These are phyloP conservation scores for Lepisosteus osseus DNA, from an alignment of 2,113 vertebrate genomes.

Conservation along the genomic window DNA sequence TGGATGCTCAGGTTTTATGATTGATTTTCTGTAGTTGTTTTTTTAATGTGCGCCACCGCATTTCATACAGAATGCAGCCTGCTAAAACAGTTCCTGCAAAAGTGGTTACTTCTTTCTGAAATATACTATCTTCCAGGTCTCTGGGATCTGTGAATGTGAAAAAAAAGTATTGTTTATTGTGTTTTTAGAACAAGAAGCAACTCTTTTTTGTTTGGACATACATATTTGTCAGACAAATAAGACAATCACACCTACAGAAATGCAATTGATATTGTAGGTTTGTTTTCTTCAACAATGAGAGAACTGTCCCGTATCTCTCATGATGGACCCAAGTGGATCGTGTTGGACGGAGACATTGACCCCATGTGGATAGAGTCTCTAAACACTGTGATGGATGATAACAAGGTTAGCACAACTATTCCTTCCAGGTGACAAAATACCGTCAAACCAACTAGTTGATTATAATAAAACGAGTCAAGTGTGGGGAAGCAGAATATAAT, in stretches of 20 bases:
- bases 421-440: not conserved
- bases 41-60: not conserved
- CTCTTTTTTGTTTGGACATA: not conserved
- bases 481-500: no score
- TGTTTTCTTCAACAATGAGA: slow-evolving; percentile 70
- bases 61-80: not conserved
- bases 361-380: slow-evolving; percentile 73
- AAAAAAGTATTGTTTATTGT: slow-evolving; percentile 7
- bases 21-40: not conserved
- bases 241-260: not conserved
- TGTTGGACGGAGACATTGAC: slow-evolving; percentile 69
- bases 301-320: slow-evolving; percentile 55
- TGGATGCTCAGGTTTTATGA: not conserved
- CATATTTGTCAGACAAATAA: not conserved
- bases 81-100: slow-evolving; percentile 4
- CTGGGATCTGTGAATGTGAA: not conserved
- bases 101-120: not conserved
- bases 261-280: slow-evolving; percentile 38
- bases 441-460: not conserved
- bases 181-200: not conserved
- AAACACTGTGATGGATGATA: slow-evolving; percentile 71
- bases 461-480: no score
- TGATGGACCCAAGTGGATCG: slow-evolving; percentile 66
- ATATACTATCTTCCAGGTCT: slow-evolving; percentile 17
- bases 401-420: slow-evolving; percentile 52